Evolutionary conservation across 2,113 vertebrate genomes (phyloP), one percentile per base, ranked within the genome.

Genomic region (Prunella fulvescens): DNA sequence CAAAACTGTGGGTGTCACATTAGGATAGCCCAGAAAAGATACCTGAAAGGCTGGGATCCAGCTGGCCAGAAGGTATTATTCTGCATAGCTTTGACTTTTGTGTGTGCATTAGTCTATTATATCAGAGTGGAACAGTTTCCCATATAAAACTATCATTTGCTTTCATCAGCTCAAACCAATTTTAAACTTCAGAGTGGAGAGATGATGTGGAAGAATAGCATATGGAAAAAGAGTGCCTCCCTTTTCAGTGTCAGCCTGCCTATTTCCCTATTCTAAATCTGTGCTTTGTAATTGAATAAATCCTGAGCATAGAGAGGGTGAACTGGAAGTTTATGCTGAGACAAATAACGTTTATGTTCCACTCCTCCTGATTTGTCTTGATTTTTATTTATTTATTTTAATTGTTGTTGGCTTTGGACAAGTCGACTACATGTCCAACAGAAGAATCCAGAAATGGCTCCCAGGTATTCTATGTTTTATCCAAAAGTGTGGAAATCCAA

Each of bases 281-380:
- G 16, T 53, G 11, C 73, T 86, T 86, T 94, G 28, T 67, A 71
- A 74, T 13, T 71, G 39, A 87, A 70, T 37, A 71, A 56, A 18
- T 86, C 23, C 33, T 42, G 61, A 66, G 81, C 35, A 45, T 6
- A 65, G 58, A 53, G 14, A 39, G 23, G 12, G 9, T 66, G 42
- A 92, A n/a, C 31, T 86, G 47, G 40, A 87, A 71, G 19, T 74
- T 74, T 76, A 45, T 89, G 44, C 20, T 57, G 77, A 64, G 12
- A 11, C 29, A 89, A 67, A 67, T 79, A 72, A 56, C 13, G 54
- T 51, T 7, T 28, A 45, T 29, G 5, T 51, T 48, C 10, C 11
- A 2, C 8, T 16, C 2, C 2, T 0, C 6, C 16, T 6, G 1
- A 15, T 47, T 71, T 64, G 2, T 56, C 69, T 65, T 72, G n/a